Evolutionary conservation across 2,888 invertebrate genomes (phyloP), one percentile per base, ranked within the genome.

Genomic region (Adelphocoris suturalis): DNA sequence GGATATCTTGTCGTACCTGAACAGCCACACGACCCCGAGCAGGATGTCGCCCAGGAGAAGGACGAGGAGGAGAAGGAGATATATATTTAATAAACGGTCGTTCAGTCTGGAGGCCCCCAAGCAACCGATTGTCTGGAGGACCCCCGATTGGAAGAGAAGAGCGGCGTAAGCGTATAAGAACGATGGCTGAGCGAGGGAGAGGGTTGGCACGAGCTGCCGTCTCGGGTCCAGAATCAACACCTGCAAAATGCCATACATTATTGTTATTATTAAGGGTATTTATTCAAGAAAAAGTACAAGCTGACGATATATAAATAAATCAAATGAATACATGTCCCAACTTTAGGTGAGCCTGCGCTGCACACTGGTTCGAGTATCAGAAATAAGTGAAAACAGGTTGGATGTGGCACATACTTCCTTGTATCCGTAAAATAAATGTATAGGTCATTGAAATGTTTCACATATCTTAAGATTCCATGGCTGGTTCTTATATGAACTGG

Each of bases 101-200:
- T 96, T 97, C 90, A 97, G 96, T 89, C 97, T 95, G 91, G 97
- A 94, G 48, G 97, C 97, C 57, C 97, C 97, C 46, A 97, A 94
- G 93, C 97, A 97, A 92, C 97, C 97, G 89, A 97, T 95, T 68
- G 96, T 94, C 92, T 93, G 94, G 3, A 95, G 93, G 76, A 95
- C 94, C 89, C 95, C 95, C 81, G 94, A 95, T 93, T 97, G 97
- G 90, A 96, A 95, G 87, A 96, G 95, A 90, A 97, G 94, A 14
- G 97, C 97, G 81, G 97, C 95, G 94, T 97, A 97, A 91, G 97
- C 97, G 95, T 97, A 97, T 86, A 97, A 95, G 92, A 97, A 96
- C 92, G 96, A 96, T 82, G 97, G 97, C 93, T 97, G 97, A 92
- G 96, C 96, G 90, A 96, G 95, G 90, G 96, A 95, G 28, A 97